Base-by-base conservation (phyloP, 23 tunicate genomes). In the Trididemnum miniatum region DNA sequence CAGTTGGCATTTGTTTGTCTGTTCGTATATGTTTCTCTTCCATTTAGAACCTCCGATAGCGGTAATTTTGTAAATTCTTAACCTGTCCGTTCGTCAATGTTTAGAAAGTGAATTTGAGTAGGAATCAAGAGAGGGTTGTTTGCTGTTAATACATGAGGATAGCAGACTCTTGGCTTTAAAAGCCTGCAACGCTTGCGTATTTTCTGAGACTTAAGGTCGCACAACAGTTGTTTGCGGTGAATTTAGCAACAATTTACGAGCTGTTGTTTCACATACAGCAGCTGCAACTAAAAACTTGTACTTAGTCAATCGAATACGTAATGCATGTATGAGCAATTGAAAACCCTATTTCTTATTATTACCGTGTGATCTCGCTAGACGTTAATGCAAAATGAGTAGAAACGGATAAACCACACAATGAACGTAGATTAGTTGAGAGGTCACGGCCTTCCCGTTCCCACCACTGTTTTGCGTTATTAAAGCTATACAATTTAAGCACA, bases 401-500 rank as follows among this genome's bases (percentile, higher is more conserved):
- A 7, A 15, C 54, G 54, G 54, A 44, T 44, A 44, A 44, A 15
- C 9, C 54, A 15, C 9, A 44, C 54, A 44, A 44, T 44, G 54
- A 7, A 15, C 9, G 15, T 26, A 24, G 67, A 62, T 62, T 12
- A 22, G 67, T n/a, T 22, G n/a, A 3, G 28, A 24, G 67, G 26
- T 62, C 67, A 62, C n/a, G 67, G 3, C 67, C 67, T n/a, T 24
- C 67, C 29, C 5, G 67, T 62, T 62, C 67, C 29, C 67, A 69
- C 75, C 75, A 69, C 37, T 29, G 7, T 2, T 3, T 12, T 62
- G 67, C 67, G n/a, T 18, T 62, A 20, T 12, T 49, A 49, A n/a
- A n/a, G n/a, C n/a, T n/a, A n/a, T n/a, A n/a, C n/a, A n/a, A n/a
- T n/a, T n/a, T n/a, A n/a, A n/a, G n/a, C n/a, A n/a, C n/a, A n/a